Base-by-base conservation (phyloP, 2,888 invertebrate species). In the Frankliniella intonsa region DNA sequence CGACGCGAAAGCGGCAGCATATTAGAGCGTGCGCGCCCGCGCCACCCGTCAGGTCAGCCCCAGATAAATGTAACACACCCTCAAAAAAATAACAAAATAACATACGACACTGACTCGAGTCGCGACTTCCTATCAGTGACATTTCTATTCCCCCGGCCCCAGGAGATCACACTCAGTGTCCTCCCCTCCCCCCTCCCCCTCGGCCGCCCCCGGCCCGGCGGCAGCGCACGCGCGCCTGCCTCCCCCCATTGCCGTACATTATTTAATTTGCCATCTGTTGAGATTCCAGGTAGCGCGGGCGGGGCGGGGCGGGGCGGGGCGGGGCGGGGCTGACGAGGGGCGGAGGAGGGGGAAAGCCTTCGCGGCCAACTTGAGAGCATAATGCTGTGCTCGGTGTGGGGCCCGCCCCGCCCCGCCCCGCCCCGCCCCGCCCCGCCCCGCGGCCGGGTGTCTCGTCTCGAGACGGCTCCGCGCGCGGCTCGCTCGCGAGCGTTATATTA, bases 221-320 rank as follows among this genome's bases (percentile, higher is more conserved):
- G 55, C 3, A 1, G 17, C 3, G 55, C 55, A 14, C 11, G 55
- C 55, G 14, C 55, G 69, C 69, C 69, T 22, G 7, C 69, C 69
- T 25, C 69, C 69, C 69, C 25, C 69, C 69, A 25, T 25, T 22
- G 69, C 8, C 69, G 69, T 76, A 76, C 69, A 76, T 76, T 76
- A 76, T 76, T 76, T 76, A 76, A 76, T 76, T 76, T 76, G 69
- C 69, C 69, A 76, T 76, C 69, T 76, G 69, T 22, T 76, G 69
- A 76, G 69, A 76, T 76, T 76, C 69, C 69, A 76, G 69, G 69
- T 76, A 76, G 9, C 9, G 69, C 62, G 17, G 62, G 7, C 55
- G 55, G 3, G n/a, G n/a, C 3, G 17, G 22, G 69, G 69, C 69
- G 22, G 1, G 55, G 11, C 69, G 69, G 8, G 25, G 69, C 69